Base-by-base conservation (phyloP, 2,797 vertebrate genomes). In the Hippocampus kuda region DNA sequence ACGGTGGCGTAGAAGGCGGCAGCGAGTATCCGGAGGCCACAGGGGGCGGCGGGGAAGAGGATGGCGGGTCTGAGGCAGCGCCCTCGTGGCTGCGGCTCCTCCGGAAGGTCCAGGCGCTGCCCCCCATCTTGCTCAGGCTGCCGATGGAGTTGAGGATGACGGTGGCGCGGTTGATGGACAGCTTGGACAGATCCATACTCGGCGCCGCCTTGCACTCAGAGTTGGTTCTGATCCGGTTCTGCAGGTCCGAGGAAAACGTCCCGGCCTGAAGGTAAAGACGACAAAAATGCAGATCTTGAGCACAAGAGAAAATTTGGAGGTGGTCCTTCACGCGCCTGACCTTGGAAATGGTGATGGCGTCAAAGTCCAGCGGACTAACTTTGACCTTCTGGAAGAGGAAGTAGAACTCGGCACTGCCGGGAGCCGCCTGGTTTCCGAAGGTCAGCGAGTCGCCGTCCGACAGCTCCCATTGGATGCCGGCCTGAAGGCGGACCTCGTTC, bases 61-160 rank as follows among this genome's bases (percentile, higher is more conserved):
- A 81, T 64, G 79, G 81, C 0, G 85, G 83, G 75, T 88, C 86
- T 0, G 89, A 86, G 2, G 70, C 49, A 0, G 80, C 67, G 0
- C 86, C 84, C 69, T 83, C 87, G 1, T 79, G 82, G 80, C 88
- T 86, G 73, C 84, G 85, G 54, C 76, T 88, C 76, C 84, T 88
- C 83, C 87, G 73, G 74, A 92, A 94, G 69, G 93, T 93, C 88
- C 94, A 92, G 65, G 91, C 89, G 71, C 92, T 94, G 42, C 91
- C 88, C 69, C 84, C 91, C 86, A 96, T 90, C 83, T 95, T 95
- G 72, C 95, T 96, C 72, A 96, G 90, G 79, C 95, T 97, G 79
- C 94, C 95, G 12, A 97, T 95, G 81, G 95, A 97, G 89, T 90
- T 94, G 66, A 97, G 93, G 79, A 97, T 94, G 79, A 97, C 88